Base-by-base conservation (phyloP, 2,113 vertebrate species). In the Brevimyrus niger region DNA sequence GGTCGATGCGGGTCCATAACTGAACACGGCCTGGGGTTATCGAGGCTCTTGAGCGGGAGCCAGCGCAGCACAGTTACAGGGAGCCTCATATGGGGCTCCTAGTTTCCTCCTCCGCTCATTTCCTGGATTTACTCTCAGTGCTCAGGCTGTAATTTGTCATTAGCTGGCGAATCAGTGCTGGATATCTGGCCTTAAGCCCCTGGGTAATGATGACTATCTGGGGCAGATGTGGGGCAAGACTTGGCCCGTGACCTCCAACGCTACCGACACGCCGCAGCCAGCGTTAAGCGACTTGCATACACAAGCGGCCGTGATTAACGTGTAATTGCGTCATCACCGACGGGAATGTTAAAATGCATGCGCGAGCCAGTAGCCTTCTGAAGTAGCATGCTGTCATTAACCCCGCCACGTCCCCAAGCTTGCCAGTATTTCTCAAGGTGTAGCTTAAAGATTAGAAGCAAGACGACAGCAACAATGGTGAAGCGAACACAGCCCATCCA, bases 191-290 rank as follows among this genome's bases (percentile, higher is more conserved):
- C 89, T 89, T 53, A 89, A 91, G 91, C 92, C 90, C 23, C 87
- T 91, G 85, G 85, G 92, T 93, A 94, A 93, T 86, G 91, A 89
- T 91, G 48, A 88, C 94, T 93, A 95, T 92, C 88, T 93, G 92
- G 90, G 93, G 92, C 94, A 94, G 92, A 94, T 95, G 93, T 91
- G 47, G 58, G 9, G 23, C n/a, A 23, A 21, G 61, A 61, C 53
- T 61, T 88, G 27, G 65, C 7, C 17, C 19, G 1, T 84, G 82
- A 23, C 61, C 61, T 31, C n/a, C n/a, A 65, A 65, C 21, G 42
- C 38, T 84, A 10, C 44, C 1, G 82, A 84, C 44, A 8, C 38
- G 8, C 8, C 9, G 82, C 17, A 47, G 44, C 82, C 10, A 47
- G 82, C 44, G 19, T 82, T 44, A 44, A 82, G 76, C 15, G 13